Evolutionary conservation across 2,888 invertebrate genomes (phyloP), one percentile per base, ranked within the genome.

Genomic region (Nezara viridula): DNA sequence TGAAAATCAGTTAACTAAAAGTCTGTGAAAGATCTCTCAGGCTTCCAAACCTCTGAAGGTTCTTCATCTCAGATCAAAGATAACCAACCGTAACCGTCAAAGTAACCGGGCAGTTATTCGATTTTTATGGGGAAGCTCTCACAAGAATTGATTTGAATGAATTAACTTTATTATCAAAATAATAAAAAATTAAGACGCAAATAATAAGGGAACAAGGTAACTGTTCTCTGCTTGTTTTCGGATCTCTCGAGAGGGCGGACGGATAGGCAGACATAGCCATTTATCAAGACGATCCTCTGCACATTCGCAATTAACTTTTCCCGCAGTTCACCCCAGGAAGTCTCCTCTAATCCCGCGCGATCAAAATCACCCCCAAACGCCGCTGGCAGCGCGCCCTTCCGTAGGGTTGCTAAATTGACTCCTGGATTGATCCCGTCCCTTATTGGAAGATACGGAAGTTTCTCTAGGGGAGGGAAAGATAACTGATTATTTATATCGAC

Each of bases 401-500:
- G 44, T n/a, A 81, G 81, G 81, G 81, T 44, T 40, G 44, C 81
- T 81, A 81, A 47, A 81, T 81, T 81, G 81, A 81, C 81, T 81
- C 44, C n/a, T 81, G 44, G 81, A 81, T 81, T 81, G 81, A 81
- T 81, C 81, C 44, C 81, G n/a, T 81, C 81, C 81, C 81, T 81
- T 81, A 81, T 81, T 81, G 81, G 81, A 40, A 81, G 81, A 81
- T 47, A 47, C 44, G 81, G n/a, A 81, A 81, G 44, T 44, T 47
- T 6, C 37, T 32, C 1, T 32, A n/a, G 81, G 81, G 77, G 81
- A 21, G 44, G 81, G 44, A 44, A 44, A 77, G 90, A 89, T 90
- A 90, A 90, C 90, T 90, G 89, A 90, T 90, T 90, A 90, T 90
- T 90, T 90, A 90, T 90, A 89, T 90, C 89, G 90, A 89, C 89